Evolutionary conservation across 2,888 invertebrate genomes (phyloP).

Genomic region (Brachynemurus nebulosus): DNA sequence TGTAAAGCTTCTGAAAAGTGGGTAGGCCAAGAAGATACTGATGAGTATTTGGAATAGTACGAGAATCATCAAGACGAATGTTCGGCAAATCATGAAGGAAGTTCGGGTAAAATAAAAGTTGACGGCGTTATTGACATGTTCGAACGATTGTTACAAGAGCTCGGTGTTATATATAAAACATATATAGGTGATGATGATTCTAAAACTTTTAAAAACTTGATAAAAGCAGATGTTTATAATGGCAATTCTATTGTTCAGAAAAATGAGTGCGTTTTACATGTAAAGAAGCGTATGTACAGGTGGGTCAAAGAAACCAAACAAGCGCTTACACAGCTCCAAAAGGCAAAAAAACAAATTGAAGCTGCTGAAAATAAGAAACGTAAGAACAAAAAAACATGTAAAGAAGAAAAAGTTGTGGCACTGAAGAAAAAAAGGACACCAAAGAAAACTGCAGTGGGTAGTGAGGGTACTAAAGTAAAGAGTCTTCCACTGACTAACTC

Average conservation of each 20-base stretch:
- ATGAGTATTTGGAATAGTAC: constrained; percentile 11
- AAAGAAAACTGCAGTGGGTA: no score
- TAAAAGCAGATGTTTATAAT: neutral
- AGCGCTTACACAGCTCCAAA: no score
- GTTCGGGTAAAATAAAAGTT: constrained; percentile 20
- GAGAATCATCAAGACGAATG: constrained; percentile 12
- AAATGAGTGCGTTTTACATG: neutral
- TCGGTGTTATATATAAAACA: no score
- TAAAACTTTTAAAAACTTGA: neutral
- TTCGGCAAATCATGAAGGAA: constrained; percentile 16
- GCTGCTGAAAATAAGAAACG: constrained; percentile 11
- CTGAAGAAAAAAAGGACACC: constrained; percentile 21
- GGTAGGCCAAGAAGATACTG: no score
- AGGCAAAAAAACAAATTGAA: constrained; percentile 6
- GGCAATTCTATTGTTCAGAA: neutral
- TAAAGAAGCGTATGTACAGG: neutral
- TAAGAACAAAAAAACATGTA: constrained; percentile 14
- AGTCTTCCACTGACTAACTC: no score
- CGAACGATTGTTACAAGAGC: constrained; percentile 13
- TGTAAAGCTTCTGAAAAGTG: neutral
- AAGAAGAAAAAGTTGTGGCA: constrained; percentile 23
- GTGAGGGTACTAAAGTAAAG: no score
- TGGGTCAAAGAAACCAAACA: neutral
- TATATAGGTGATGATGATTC: neutral
- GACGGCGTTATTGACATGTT: constrained; percentile 17